Conservation (phyloP, 2,113 vertebrate genomes). For the Rhombomys opimus region DNA sequence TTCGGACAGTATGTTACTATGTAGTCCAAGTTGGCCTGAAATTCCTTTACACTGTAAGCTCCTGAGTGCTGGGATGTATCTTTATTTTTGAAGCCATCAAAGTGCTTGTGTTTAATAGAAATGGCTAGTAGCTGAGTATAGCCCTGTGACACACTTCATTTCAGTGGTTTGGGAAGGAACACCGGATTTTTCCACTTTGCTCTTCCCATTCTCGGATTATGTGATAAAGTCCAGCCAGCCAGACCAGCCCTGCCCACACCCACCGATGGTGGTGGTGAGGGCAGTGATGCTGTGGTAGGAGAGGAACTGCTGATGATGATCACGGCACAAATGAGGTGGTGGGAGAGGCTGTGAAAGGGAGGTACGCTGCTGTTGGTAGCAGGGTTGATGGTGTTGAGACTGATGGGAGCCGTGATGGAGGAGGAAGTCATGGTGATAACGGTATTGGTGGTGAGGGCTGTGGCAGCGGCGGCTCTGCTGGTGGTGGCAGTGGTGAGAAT, state of each 20-base stretch:
- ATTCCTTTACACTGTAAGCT: not conserved
- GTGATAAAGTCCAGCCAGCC: not conserved
- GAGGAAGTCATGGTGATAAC: not conserved
- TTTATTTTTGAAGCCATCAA: conserved; percentile 19
- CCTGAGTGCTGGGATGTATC: not conserved
- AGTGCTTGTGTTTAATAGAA: not conserved
- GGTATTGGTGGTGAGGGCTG: not conserved
- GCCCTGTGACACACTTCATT: not conserved
- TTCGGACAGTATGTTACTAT: not conserved
- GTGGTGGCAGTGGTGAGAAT: not conserved
- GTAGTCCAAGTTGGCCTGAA: not conserved
- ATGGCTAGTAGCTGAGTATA: not conserved
- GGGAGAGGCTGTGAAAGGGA: not conserved
- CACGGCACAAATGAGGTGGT: not conserved
- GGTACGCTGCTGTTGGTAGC: not conserved
- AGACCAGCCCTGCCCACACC: not conserved
- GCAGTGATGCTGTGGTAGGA: no score
- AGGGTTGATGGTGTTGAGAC: not conserved
- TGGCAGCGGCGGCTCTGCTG: not conserved
- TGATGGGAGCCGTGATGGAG: not conserved
- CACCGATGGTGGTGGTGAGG: not conserved
- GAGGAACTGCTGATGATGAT: not conserved
- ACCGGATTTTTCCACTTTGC: not conserved
- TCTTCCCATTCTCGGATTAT: not conserved
- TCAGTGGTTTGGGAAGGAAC: not conserved